Percentiles rank a stretch among this genome's conserved stretches.
These are phyloP conservation scores for Leptestheria dahalacensis DNA, from an alignment of 1,140 invertebrate genomes.

Conservation along the genomic window DNA sequence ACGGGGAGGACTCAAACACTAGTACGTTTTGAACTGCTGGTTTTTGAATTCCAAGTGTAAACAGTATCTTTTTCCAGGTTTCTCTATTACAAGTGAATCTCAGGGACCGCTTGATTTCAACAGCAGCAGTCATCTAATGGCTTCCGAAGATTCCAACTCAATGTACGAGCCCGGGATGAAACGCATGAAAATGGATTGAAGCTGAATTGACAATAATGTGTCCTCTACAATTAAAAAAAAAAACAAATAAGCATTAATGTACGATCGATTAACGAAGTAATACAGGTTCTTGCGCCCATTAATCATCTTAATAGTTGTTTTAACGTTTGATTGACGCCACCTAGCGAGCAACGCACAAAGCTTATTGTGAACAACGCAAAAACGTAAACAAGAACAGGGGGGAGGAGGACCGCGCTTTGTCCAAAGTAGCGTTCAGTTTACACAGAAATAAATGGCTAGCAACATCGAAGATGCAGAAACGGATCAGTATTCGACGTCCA, in stretches of 20 bases:
- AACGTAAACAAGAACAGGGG: no score
- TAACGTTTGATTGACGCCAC: no score
- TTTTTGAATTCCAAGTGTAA: slow-evolving; percentile 1
- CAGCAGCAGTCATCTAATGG: slow-evolving; percentile 61
- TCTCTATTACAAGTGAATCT: slow-evolving; percentile 75
- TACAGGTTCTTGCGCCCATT: no score
- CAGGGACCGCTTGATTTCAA: slow-evolving; percentile 64
- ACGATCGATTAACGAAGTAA: no score
- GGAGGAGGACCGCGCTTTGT: no score
- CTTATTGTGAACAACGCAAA: no score
- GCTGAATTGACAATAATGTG: not conserved
- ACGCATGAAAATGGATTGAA: slow-evolving; percentile 45
- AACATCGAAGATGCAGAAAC: slow-evolving; percentile 10
- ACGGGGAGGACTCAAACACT: slow-evolving; percentile 67
- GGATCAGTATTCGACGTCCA: not conserved
- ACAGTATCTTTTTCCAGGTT: slow-evolving; percentile 39
- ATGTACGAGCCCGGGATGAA: slow-evolving; percentile 62
- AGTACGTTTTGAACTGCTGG: slow-evolving; percentile 40
- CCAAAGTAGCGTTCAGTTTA: not conserved
- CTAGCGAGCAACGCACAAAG: no score
- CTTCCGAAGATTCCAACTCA: slow-evolving; percentile 78
- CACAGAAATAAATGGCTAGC: not conserved
- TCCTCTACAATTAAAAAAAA: not conserved
- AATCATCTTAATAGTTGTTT: no score
- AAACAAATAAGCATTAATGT: no score